Evolutionary conservation across 2,797 vertebrate genomes (phyloP), one percentile per base, ranked within the genome.

Genomic region (Otus scops): DNA sequence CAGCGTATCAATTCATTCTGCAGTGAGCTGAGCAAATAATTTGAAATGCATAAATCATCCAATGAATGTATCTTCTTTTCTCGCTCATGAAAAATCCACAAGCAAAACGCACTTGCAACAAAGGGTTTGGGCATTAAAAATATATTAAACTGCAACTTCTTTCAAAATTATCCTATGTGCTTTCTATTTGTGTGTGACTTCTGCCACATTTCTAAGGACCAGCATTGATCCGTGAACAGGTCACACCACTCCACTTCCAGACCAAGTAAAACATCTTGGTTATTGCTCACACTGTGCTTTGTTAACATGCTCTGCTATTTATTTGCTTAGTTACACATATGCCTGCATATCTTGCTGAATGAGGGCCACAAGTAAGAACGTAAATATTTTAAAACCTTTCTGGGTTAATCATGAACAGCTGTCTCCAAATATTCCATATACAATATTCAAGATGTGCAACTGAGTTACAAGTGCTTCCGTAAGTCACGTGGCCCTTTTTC

Each of bases 311-410:
- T 70, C 18, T 71, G 38, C 65, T 91, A 32, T 92, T 92, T 95
- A 77, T 95, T 97, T 95, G n/a, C 73, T 65, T 85, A 89, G 92
- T 85, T 93, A 63, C 54, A 68, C 43, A 59, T 71, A 63, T 28
- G 61, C 22, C 50, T 69, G 54, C 4, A 3, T 94, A 95, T 87
- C 92, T 95, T 93, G 73, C 85, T 95, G 92, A 95, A 95, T 88
- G 54, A 88, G 34, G 65, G 69, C 78, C 79, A 81, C 65, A 65
- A 88, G 41, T 67, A 95, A 91, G 65, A 93, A 95, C 83, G 73
- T 73, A 95, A 97, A 95, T 94, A 95, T 96, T 95, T 97, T 92
- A 84, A 89, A 95, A 78, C 69, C 47, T 92, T 92, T 88, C 69
- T 89, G 69, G 41, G 73, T 94, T 95, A 91, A 96, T 92, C 61